phyloP scores from a whole-genome alignment of 2,797 vertebrate species.

The Eutrigla gurnardus region DNA sequence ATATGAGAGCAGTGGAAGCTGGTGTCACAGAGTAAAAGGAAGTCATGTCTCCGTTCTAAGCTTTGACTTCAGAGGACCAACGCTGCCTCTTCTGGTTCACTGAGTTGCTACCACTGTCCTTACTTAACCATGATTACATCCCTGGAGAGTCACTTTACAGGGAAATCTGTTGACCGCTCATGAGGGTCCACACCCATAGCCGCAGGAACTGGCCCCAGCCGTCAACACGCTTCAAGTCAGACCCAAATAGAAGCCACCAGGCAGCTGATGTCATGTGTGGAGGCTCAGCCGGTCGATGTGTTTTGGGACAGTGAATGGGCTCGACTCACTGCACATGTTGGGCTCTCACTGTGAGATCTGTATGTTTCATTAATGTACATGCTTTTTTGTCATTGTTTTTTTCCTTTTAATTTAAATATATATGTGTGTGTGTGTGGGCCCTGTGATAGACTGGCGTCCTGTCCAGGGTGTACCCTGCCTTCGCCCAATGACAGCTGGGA shows the following conservation, averaged over 20 bases:
- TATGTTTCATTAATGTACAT: constrained; percentile 12
- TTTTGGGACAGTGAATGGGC: constrained; percentile 15
- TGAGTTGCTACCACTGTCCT: constrained; percentile 44
- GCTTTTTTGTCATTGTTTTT: not conserved
- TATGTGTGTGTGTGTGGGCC: no score
- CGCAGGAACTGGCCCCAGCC: constrained; percentile 60
- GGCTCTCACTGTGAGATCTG: constrained; percentile 22
- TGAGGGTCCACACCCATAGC: constrained; percentile 74
- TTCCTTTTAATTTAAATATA: not conserved
- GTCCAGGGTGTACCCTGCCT: no score
- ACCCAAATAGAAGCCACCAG: constrained; percentile 70
- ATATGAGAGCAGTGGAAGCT: not conserved
- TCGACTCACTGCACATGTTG: constrained; percentile 21
- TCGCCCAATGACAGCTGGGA: no score
- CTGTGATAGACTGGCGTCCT: no score
- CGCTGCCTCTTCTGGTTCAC: constrained; percentile 31
- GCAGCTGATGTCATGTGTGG: constrained; percentile 71
- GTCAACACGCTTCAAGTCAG: constrained; percentile 57
- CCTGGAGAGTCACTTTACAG: constrained; percentile 56
- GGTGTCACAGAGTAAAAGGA: constrained; percentile 22
- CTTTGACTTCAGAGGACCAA: constrained; percentile 36
- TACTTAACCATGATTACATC: constrained; percentile 67
- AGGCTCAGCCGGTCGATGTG: constrained; percentile 45
- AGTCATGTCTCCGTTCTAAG: constrained; percentile 19
- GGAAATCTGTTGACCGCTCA: constrained; percentile 67